phyloP scores from a whole-genome alignment of 2,797 vertebrate genomes.

The Caiman crocodilus region DNA sequence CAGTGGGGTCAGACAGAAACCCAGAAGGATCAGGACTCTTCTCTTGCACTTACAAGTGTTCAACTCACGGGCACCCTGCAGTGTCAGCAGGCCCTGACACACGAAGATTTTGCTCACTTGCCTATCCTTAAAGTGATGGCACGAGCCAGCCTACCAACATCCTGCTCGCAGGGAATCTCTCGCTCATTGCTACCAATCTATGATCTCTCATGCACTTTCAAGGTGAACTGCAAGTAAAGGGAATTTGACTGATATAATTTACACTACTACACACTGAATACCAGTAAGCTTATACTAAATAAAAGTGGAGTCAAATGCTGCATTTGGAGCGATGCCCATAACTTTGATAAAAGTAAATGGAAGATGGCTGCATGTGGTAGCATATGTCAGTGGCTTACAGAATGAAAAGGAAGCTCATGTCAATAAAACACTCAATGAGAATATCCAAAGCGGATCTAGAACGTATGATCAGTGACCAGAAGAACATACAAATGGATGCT shows the following conservation, averaged over 20 bases:
- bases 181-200: neutral
- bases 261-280: too few relatives aligned
- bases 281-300: neutral
- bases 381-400: neutral
- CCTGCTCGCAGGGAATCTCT: neutral
- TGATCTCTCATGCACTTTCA: neutral
- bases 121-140: too few relatives aligned
- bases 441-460: neutral
- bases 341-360: neutral
- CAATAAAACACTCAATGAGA: neutral
- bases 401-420: neutral
- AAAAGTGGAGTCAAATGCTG: neutral
- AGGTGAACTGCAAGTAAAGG: neutral
- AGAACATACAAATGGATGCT: accelerated
- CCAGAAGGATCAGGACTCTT: neutral
- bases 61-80: neutral
- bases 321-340: neutral
- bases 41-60: neutral
- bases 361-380: neutral
- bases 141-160: neutral
- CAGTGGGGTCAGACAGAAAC: neutral
- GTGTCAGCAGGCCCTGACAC: neutral
- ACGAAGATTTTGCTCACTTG: neutral
- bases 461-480: accelerated
- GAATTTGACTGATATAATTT: neutral